Conservation (phyloP, 2,113 vertebrate species). For the Scomber japonicus region DNA sequence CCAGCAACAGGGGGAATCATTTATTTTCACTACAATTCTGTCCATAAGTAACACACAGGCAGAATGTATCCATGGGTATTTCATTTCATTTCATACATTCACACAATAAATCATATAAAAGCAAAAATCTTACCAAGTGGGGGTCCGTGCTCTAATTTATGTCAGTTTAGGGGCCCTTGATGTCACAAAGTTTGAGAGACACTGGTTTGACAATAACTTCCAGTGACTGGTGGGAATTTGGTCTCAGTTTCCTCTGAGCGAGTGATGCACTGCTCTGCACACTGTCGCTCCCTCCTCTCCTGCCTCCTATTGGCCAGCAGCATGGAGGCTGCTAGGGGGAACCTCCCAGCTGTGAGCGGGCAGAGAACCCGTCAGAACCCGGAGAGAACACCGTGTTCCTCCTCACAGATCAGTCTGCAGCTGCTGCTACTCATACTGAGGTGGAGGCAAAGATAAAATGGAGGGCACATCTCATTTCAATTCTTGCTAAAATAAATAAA, state of each 20-base stretch:
- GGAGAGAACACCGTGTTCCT: slow-evolving; percentile 65
- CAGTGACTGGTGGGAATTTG: neutral
- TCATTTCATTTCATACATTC: too few species aligned
- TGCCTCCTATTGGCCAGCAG: slow-evolving; percentile 37
- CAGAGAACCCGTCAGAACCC: slow-evolving; percentile 41
- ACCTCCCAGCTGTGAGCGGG: slow-evolving; percentile 50
- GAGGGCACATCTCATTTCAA: neutral
- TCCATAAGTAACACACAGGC: too few species aligned
- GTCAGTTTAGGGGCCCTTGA: too few species aligned
- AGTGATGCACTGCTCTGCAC: slow-evolving; percentile 39
- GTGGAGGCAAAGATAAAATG: neutral
- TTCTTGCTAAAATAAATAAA: neutral
- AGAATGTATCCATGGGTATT: too few species aligned
- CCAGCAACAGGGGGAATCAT: too few species aligned
- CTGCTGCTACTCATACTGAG: neutral
- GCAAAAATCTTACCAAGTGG: too few species aligned
- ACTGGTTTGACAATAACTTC: neutral
- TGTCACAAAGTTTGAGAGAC: too few species aligned
- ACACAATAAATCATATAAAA: too few species aligned
- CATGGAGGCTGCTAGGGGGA: slow-evolving; percentile 33
- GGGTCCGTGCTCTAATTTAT: too few species aligned
- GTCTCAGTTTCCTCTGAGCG: neutral
- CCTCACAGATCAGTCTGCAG: slow-evolving; percentile 11
- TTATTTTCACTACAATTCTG: too few species aligned
- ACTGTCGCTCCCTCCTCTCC: neutral